phyloP scores from a whole-genome alignment of 2,888 invertebrate species.

The Diadegma fenestrale region DNA sequence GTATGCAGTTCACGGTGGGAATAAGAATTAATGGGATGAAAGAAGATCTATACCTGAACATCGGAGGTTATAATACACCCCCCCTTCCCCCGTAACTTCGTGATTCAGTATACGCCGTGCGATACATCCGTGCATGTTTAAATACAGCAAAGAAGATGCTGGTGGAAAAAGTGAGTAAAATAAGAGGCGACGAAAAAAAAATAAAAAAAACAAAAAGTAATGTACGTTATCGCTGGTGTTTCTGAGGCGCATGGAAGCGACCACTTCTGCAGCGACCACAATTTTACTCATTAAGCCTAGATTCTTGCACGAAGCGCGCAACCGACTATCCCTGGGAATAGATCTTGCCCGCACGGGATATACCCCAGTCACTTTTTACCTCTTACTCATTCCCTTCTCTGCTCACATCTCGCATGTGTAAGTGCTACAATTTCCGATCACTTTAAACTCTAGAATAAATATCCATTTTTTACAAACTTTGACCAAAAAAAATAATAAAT shows the following conservation, averaged over 20 bases:
- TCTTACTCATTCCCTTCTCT: slow-evolving; percentile 61
- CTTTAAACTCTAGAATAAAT: background rate
- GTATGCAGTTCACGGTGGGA: background rate
- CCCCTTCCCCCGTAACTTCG: background rate
- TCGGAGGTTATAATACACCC: background rate
- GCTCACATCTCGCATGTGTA: background rate
- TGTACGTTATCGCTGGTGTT: slow-evolving; percentile 1
- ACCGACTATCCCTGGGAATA: slow-evolving; percentile 74
- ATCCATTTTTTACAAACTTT: too few relatives aligned
- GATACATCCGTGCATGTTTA: background rate
- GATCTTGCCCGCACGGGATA: slow-evolving; percentile 79
- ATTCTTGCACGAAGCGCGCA: slow-evolving; percentile 81
- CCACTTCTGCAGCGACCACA: slow-evolving; percentile 70
- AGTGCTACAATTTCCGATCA: background rate
- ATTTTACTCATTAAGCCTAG: slow-evolving; percentile 84
- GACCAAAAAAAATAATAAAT: too few relatives aligned
- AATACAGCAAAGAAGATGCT: background rate
- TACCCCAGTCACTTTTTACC: slow-evolving; percentile 74
- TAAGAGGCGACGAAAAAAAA: slow-evolving; percentile 44
- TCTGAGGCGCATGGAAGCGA: slow-evolving; percentile 19
- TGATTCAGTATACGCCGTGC: background rate
- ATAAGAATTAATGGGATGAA: slow-evolving; percentile 48
- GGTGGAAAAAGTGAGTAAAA: background rate
- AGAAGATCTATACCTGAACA: slow-evolving; percentile 33
- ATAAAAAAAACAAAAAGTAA: slow-evolving; percentile 56